Evolutionary conservation across 1,140 invertebrate genomes (phyloP), one percentile per base, ranked within the genome.

Genomic region (Neodiprion pinetum): DNA sequence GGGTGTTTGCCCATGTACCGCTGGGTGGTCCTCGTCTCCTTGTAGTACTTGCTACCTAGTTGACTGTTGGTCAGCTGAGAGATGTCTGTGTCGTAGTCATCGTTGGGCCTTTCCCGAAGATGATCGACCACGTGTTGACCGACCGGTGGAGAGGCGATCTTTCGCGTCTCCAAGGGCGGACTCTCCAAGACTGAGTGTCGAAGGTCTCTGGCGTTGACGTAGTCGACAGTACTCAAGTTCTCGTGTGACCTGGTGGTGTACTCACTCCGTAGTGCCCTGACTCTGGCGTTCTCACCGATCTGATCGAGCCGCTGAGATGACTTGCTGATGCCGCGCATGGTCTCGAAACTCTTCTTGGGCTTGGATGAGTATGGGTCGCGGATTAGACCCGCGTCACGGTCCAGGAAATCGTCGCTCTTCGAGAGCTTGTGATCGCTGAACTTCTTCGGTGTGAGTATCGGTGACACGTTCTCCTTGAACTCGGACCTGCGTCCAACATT

Each of bases 41-140:
- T 85, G 74, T 85, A 85, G n/a, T 86, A 87, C 72, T 86, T 87
- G 0, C 82, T 84, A 28, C 87, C 87, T 5, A 88, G 21, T 23
- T 87, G 86, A 50, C 84, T 88, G 72, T 81, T 88, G 0, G 86
- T 87, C 70, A 86, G 71, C 50, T 88, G 87, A 0, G 86, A 88
- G 53, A 88, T 88, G 28, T 88, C 87, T 0, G 86, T 88, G 71
- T 88, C 85, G 66, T 88, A 88, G 28, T 88, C 87, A 67, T 88
- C 86, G 66, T 84, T 84, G 0, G 85, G 82, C 0, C 81, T 81
- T 53, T 88, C 85, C 14, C 82, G 78, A 3, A 87, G 69, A 50
- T 85, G 82, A 9, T 85, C 84, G 10, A 86, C 50, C 14, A 86
- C 50, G n/a, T 83, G 81, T 11, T 79, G 77, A 17, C 85, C 84